Evolutionary conservation across 2,113 vertebrate species (phyloP).

Genomic region (Mesoclemmys tuberculata): DNA sequence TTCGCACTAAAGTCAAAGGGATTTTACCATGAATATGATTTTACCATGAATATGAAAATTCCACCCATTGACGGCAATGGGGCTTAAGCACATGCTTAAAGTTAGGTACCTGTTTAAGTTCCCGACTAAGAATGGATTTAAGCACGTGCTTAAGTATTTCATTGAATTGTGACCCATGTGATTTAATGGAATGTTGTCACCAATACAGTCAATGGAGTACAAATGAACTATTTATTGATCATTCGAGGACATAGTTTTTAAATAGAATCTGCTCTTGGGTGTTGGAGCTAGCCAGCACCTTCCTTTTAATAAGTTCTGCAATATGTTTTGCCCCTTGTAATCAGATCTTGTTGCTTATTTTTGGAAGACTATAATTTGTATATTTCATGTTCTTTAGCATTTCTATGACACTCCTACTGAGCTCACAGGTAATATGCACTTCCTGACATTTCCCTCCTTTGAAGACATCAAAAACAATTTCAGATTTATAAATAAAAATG

Average conservation of each 20-base stretch:
- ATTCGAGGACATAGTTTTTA: background rate
- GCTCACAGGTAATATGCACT: background rate
- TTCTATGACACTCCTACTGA: slow-evolving; percentile 51
- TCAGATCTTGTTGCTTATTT: slow-evolving; percentile 1
- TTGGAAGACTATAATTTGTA: background rate
- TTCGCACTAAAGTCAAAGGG: background rate
- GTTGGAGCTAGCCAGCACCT: slow-evolving; percentile 20
- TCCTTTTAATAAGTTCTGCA: background rate
- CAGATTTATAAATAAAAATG: slow-evolving; percentile 65
- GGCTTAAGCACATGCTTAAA: background rate
- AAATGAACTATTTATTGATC: background rate
- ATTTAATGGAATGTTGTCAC: background rate
- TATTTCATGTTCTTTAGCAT: slow-evolving; percentile 35
- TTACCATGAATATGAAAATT: slow-evolving; percentile 10
- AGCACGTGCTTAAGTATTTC: background rate
- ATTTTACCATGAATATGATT: slow-evolving; percentile 37
- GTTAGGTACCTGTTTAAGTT: background rate
- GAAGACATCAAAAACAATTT: slow-evolving; percentile 64
- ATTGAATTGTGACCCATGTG: background rate
- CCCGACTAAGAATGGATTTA: slow-evolving; percentile 3
- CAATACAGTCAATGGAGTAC: background rate
- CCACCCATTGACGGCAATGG: background rate
- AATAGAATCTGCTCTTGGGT: background rate
- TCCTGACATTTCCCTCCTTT: slow-evolving; percentile 58
- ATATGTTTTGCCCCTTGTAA: background rate